phyloP scores from a whole-genome alignment of 2,113 vertebrate genomes.

The Atherinomorus stipes region DNA sequence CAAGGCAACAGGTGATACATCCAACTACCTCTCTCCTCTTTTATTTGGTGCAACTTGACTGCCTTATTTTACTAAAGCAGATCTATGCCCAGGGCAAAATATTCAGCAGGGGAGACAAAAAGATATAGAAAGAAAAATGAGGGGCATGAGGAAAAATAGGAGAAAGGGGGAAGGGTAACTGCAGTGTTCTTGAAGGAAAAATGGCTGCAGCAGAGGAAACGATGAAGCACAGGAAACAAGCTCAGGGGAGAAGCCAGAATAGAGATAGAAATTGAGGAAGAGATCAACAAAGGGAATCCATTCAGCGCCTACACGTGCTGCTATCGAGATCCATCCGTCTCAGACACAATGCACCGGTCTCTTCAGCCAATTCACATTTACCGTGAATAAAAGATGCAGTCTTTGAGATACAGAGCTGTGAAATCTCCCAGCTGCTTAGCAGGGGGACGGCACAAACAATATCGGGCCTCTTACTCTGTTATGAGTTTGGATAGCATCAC shows the following conservation, averaged over 20 bases:
- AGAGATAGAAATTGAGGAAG: constrained; percentile 57
- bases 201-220: constrained; percentile 47
- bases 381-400: constrained; percentile 53
- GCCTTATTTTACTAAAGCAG: background rate
- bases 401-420: constrained; percentile 43
- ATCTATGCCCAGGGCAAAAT: constrained; percentile 2
- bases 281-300: constrained; percentile 68
- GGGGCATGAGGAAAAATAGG: constrained; percentile 21
- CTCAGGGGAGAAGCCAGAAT: constrained; percentile 24
- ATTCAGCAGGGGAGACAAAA: background rate
- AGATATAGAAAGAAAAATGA: background rate
- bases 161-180: constrained; percentile 24
- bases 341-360: constrained; percentile 65
- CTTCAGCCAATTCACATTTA: constrained; percentile 48
- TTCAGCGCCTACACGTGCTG: constrained; percentile 58
- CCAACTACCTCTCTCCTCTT: constrained; percentile 11
- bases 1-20: constrained; percentile 51
- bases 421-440: constrained; percentile 35
- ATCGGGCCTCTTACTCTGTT: constrained; percentile 8
- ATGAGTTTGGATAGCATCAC: constrained; percentile 37
- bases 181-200: constrained; percentile 39
- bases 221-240: constrained; percentile 42
- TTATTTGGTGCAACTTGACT: constrained; percentile 24
- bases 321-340: constrained; percentile 66
- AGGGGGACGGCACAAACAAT: constrained; percentile 34